A percentile compares a stretch with the other conserved stretches of the same genome.
Evolutionary conservation across 2,113 vertebrate genomes (phyloP).

Genomic region (Percopsis transmontana): DNA sequence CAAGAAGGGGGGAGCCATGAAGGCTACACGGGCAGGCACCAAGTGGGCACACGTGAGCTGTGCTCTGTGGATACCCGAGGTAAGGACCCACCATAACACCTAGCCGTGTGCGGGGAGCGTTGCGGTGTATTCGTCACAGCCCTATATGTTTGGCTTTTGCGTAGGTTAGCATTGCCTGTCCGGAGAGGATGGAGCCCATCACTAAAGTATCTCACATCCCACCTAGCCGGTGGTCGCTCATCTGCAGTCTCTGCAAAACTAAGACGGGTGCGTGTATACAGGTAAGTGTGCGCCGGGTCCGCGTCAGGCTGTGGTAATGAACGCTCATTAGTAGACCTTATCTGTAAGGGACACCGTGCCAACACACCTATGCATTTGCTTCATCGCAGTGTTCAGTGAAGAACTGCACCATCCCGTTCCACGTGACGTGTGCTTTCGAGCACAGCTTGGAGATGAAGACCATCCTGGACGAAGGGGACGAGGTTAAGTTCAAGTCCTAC

Average conservation of each 20-base stretch:
- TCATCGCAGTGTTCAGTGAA: conserved; percentile 90
- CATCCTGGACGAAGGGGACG: conserved; percentile 93
- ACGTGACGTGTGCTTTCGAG: conserved; percentile 99
- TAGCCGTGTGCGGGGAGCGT: too few species aligned
- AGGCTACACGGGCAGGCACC: conserved; percentile 90
- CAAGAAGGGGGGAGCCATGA: conserved; percentile 96
- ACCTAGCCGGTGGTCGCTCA: conserved; percentile 95
- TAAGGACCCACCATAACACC: conserved; percentile 51
- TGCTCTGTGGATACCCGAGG: conserved; percentile 98
- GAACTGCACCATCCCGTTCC: conserved; percentile 97
- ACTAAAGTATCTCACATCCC: conserved; percentile 98
- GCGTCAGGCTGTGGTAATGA: background rate
- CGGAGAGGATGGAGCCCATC: conserved; percentile 98
- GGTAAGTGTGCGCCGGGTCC: conserved; percentile 66
- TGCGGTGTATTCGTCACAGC: background rate
- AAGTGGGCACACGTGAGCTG: conserved; percentile 99
- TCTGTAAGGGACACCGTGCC: background rate
- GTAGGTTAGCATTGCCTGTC: conserved; percentile 98
- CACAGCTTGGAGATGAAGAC: conserved; percentile 98
- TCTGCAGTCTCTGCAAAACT: conserved; percentile 95
- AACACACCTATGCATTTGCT: background rate
- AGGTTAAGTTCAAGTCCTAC: conserved; percentile 97
- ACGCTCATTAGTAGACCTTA: background rate
- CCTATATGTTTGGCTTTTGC: background rate
- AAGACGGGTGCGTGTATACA: conserved; percentile 98